phyloP scores from a whole-genome alignment of 53 echinoderm and acorn worm species.

The Antedon mediterranea region DNA sequence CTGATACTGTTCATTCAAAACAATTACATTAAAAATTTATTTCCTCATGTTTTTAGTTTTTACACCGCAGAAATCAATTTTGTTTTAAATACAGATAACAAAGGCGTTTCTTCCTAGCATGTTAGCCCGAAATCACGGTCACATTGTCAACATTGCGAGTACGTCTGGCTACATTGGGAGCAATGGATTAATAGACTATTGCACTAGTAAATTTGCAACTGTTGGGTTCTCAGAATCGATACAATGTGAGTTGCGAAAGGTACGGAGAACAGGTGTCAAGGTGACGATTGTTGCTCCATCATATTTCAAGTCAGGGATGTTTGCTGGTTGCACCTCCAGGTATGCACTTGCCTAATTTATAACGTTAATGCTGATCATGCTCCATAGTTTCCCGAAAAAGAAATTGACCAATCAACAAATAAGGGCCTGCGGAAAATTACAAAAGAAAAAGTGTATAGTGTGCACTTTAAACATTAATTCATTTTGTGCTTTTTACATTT shows the following conservation, averaged over 20 bases:
- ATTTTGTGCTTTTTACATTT: too few relatives aligned
- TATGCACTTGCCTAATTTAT: too few relatives aligned
- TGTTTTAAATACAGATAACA: conserved; percentile 42
- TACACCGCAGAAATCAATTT: too few relatives aligned
- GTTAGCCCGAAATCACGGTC: conserved; percentile 70
- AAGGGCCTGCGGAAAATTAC: too few relatives aligned
- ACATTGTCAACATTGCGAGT: conserved; percentile 85
- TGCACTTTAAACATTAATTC: too few relatives aligned
- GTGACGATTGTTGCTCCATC: conserved; percentile 78
- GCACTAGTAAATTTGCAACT: conserved; percentile 78
- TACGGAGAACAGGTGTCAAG: conserved; percentile 47
- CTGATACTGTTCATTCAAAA: too few relatives aligned
- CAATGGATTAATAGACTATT: conserved; percentile 73
- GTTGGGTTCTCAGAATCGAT: conserved; percentile 87
- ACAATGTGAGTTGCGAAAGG: conserved; percentile 54
- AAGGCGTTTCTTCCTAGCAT: conserved; percentile 85
- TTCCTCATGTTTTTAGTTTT: too few relatives aligned
- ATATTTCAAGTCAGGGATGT: conserved; percentile 78
- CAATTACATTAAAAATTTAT: too few relatives aligned
- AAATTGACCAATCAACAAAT: too few relatives aligned
- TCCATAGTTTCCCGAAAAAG: too few relatives aligned
- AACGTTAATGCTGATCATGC: too few relatives aligned
- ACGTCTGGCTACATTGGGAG: conserved; percentile 70
- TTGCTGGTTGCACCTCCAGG: conserved; percentile 79
- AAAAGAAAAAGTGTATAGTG: too few relatives aligned